phyloP scores from a whole-genome alignment of 2,888 invertebrate genomes.

The Lomographa bimaculata region DNA sequence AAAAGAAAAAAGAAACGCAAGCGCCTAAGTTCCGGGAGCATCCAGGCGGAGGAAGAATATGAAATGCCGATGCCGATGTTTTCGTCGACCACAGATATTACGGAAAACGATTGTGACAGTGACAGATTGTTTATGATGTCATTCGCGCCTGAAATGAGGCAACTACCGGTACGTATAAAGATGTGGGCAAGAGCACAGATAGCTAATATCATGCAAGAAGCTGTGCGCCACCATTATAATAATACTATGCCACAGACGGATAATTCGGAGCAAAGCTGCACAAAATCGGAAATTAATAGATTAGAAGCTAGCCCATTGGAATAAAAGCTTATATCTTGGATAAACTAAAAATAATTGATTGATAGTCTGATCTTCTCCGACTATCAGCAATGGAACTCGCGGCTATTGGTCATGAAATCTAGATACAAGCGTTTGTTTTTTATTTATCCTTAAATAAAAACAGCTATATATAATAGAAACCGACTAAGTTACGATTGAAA shows the following conservation, averaged over 20 bases:
- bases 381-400: too few relatives aligned
- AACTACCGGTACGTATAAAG: slow-evolving; percentile 66
- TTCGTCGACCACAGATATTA: slow-evolving; percentile 37
- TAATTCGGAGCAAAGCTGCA: too few relatives aligned
- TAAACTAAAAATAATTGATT: too few relatives aligned
- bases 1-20: slow-evolving; percentile 44
- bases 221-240: slow-evolving; percentile 60
- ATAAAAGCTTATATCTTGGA: too few relatives aligned
- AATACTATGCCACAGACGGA: slow-evolving; percentile 51
- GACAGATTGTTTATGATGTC: slow-evolving; percentile 69
- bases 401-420: too few relatives aligned
- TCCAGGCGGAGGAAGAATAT: slow-evolving; percentile 48
- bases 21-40: slow-evolving; percentile 34
- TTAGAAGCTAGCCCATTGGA: too few relatives aligned
- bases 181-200: slow-evolving; percentile 77
- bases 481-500: too few relatives aligned
- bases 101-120: slow-evolving; percentile 57
- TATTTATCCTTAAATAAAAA: too few relatives aligned
- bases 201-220: slow-evolving; percentile 74
- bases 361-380: too few relatives aligned
- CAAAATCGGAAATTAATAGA: too few relatives aligned
- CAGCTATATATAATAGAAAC: too few relatives aligned
- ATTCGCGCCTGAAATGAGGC: slow-evolving; percentile 72
- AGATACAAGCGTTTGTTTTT: too few relatives aligned
- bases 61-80: slow-evolving; percentile 59